Conservation (phyloP, 2,113 vertebrate genomes). For the Muntiacus muntjak region DNA sequence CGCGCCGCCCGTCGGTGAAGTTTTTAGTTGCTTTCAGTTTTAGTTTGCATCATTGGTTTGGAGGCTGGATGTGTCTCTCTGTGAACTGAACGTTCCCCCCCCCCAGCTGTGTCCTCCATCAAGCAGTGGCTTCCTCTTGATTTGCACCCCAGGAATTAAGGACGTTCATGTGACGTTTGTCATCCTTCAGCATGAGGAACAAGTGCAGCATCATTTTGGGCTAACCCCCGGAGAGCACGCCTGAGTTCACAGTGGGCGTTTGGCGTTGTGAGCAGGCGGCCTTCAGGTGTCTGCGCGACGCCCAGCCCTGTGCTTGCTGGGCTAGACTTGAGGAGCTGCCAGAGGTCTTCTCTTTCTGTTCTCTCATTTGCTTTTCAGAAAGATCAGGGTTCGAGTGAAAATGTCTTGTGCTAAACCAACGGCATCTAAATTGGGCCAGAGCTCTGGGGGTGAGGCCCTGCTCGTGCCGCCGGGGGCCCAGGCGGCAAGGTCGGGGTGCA, state of each 20-base stretch:
- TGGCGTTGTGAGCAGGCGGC: background rate
- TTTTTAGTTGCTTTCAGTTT: background rate
- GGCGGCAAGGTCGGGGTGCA: background rate
- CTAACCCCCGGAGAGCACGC: background rate
- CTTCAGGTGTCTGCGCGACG: background rate
- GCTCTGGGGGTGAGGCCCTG: background rate
- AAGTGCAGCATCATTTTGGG: background rate
- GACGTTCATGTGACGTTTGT: fast-evolving
- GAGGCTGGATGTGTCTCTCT: background rate
- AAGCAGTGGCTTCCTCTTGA: background rate
- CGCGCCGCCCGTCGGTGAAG: background rate
- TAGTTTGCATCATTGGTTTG: background rate
- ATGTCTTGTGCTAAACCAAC: background rate
- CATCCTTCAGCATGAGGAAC: background rate
- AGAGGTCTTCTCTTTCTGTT: background rate
- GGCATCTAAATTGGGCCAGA: background rate
- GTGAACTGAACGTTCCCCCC: background rate
- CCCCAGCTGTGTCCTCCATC: background rate
- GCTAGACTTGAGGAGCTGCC: too few relatives aligned
- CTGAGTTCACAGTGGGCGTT: background rate
- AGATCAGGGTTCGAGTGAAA: background rate
- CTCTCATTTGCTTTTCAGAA: background rate
- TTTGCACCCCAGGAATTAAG: background rate
- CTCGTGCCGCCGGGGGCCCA: background rate
- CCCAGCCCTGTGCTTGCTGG: background rate